Percentiles rank a stretch among this genome's conserved stretches.
These are phyloP conservation scores for Halocaridina rubra DNA, from an alignment of 2,888 invertebrate species.

Conservation along the genomic window DNA sequence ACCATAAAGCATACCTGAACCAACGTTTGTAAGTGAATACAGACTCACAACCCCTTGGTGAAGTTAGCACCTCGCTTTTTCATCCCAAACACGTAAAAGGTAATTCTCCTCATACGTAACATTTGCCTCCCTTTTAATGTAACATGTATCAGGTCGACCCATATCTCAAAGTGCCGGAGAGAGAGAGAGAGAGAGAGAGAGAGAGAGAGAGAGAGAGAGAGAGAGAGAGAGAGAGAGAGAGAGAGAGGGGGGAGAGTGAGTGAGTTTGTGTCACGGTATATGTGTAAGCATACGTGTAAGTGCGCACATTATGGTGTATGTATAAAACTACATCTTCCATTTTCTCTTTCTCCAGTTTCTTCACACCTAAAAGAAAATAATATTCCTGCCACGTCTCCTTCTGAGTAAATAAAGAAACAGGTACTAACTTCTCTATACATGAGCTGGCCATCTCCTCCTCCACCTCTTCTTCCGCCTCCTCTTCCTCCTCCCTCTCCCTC, in stretches of 20 bases:
- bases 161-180: neutral
- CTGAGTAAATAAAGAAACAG: conserved; percentile 37
- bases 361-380: neutral
- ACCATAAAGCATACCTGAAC: too few species aligned
- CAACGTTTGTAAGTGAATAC: too few species aligned
- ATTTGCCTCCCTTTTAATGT: neutral
- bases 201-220: neutral
- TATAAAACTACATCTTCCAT: neutral
- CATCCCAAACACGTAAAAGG: neutral
- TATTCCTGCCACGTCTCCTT: conserved; percentile 23
- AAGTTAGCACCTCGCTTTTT: neutral
- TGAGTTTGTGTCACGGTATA: too few species aligned
- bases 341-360: neutral
- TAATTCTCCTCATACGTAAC: neutral
- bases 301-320: too few species aligned
- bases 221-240: neutral
- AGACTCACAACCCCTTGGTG: too few species aligned
- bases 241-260: neutral
- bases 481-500: too few species aligned
- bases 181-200: neutral
- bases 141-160: neutral
- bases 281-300: too few species aligned
- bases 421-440: conserved; percentile 24
- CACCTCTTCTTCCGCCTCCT: too few species aligned
- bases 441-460: too few species aligned